These are phyloP conservation scores for Zaprionus taronus DNA, from an alignment of 1,140 invertebrate species.

Conservation along the genomic window DNA sequence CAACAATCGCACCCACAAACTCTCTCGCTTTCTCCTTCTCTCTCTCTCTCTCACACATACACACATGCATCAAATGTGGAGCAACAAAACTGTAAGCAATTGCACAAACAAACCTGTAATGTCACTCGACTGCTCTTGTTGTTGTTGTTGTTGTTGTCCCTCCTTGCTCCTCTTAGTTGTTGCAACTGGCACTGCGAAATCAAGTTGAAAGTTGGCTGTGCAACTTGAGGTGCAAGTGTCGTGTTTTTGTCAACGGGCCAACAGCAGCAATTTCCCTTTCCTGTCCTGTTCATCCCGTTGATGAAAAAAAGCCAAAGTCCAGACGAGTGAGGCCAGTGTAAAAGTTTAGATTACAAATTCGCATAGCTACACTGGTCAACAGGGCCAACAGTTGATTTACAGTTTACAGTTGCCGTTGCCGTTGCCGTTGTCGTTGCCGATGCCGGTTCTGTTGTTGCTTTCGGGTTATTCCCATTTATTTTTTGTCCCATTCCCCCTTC, in stretches of 20 bases:
- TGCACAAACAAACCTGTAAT: constrained; percentile 69
- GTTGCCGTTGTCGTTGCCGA: background rate
- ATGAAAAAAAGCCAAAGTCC: constrained; percentile 51
- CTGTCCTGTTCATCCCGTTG: constrained; percentile 61
- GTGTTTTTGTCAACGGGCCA: constrained; percentile 81
- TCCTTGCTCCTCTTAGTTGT: constrained; percentile 8
- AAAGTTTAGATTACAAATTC: constrained; percentile 83
- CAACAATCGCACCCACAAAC: constrained; percentile 25
- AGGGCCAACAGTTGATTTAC: constrained; percentile 78
- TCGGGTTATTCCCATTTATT: constrained; percentile 24
- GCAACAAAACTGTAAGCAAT: constrained; percentile 74
- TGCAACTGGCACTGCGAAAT: constrained; percentile 56
- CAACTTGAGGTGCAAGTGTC: constrained; percentile 81
- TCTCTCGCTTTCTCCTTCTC: background rate
- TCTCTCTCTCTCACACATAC: background rate
- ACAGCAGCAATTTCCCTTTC: constrained; percentile 82
- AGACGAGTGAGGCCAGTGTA: constrained; percentile 60
- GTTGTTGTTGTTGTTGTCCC: constrained; percentile 16
- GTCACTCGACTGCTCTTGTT: constrained; percentile 24
- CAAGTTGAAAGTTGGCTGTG: constrained; percentile 76
- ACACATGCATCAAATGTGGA: constrained; percentile 60
- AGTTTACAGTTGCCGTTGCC: constrained; percentile 17
- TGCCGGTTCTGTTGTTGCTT: constrained; percentile 13
- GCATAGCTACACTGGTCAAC: constrained; percentile 72
- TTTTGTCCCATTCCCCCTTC: constrained; percentile 24